Evolutionary conservation across 2,797 vertebrate genomes (phyloP).

Genomic region (Molothrus ater): DNA sequence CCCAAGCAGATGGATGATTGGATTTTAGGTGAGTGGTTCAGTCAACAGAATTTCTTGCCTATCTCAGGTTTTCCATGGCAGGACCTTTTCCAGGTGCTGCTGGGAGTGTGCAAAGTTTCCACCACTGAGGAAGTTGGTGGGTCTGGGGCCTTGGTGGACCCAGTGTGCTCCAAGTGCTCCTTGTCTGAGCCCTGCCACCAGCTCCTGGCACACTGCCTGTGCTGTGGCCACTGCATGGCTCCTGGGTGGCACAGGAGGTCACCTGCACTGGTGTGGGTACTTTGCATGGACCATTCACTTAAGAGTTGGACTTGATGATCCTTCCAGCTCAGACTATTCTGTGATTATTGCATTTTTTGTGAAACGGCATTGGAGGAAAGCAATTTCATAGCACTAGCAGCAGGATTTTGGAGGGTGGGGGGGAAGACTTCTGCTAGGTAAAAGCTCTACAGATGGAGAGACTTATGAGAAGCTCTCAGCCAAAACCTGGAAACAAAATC

Average conservation of each 20-base stretch:
- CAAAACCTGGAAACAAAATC: background rate
- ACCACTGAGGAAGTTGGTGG: background rate
- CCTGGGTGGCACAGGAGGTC: background rate
- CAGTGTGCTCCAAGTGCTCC: background rate
- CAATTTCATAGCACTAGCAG: background rate
- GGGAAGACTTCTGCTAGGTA: background rate
- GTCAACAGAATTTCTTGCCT: background rate
- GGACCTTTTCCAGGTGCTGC: background rate
- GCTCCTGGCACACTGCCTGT: accelerated
- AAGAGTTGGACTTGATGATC: background rate
- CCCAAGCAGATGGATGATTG: background rate
- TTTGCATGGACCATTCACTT: background rate
- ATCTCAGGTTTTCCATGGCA: background rate
- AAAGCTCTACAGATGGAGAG: background rate
- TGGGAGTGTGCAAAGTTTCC: background rate
- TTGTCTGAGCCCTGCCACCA: accelerated
- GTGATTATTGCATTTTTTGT: background rate
- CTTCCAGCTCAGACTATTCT: background rate
- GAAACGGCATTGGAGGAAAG: background rate
- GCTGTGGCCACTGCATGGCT: accelerated
- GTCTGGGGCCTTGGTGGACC: background rate
- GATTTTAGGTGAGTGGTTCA: background rate
- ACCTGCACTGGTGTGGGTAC: background rate
- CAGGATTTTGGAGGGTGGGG: background rate
- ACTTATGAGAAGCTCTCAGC: background rate